Base-by-base conservation (phyloP, 2,888 invertebrate species). In the Argyresthia albistria region DNA sequence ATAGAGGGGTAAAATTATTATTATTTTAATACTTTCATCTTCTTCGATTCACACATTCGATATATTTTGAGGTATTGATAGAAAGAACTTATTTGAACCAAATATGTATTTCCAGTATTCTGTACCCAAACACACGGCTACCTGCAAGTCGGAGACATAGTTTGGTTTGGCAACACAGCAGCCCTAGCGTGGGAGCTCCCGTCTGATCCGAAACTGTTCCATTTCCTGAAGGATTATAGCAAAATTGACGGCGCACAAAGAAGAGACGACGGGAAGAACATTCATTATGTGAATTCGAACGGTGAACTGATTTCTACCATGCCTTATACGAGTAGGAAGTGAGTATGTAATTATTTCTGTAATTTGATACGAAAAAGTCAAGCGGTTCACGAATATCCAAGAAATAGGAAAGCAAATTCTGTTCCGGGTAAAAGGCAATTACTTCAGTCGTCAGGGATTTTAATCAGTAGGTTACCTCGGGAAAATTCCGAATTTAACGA, bases 171-270 rank as follows among this genome's bases (percentile, higher is more conserved):
- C 0, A 87, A 90, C 46, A 95, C 94, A 0, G 93, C 93, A 0
- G 93, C 93, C 1, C 74, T 94, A 60, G 94, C 95, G 0, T 95
- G 93, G 91, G 91, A 93, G 63, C 73, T 95, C 46, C 95, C 94
- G 0, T 89, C 91, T 25, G 90, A 91, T 55, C 90, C 83, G 0
- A 58, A 68, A 1, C 42, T 70, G 0, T 78, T 79, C 43, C 57
- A 67, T 4, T 58, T 69, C 35, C 64, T 81, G 15, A 78, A 73
- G 1, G 58, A 68, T 8, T 59, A 68, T 1, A 76, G 73, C 47
- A 43, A 59, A 0, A 61, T 60, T 1, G 56, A 61, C 14, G 47
- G 36, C 2, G 60, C 58, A 0, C 68, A 67, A 7, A 65, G 78
- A 42, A 69, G 81, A 46, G 63, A 67, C 11, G 80, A 80, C 37